Conservation (phyloP, 1,140 invertebrate genomes). For the Drosophila mojavensis region DNA sequence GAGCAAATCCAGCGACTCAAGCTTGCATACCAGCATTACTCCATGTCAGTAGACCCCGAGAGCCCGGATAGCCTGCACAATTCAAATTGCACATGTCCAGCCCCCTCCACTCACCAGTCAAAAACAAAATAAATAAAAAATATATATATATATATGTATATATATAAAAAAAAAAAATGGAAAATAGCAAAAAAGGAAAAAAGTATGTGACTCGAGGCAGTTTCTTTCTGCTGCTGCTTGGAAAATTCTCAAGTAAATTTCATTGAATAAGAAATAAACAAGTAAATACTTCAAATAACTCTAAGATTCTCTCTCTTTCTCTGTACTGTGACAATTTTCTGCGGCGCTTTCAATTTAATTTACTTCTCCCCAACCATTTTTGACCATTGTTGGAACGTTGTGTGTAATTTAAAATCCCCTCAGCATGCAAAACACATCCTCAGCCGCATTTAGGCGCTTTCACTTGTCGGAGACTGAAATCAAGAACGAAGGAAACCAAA, state of each 20-base stretch:
- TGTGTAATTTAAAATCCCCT: slow-evolving; percentile 42
- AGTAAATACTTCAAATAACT: slow-evolving; percentile 75
- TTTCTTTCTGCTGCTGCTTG: slow-evolving; percentile 23
- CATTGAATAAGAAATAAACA: slow-evolving; percentile 76
- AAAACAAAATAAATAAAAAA: too few relatives aligned
- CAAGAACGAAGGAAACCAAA: slow-evolving; percentile 47
- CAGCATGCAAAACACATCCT: slow-evolving; percentile 73
- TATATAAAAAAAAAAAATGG: slow-evolving; percentile 8
- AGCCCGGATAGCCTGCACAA: slow-evolving; percentile 38
- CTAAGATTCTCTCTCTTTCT: slow-evolving; percentile 13
- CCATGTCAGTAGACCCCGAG: slow-evolving; percentile 58
- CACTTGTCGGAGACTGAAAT: slow-evolving; percentile 31
- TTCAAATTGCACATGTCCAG: slow-evolving; percentile 64
- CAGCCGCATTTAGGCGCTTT: slow-evolving; percentile 26
- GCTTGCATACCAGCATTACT: slow-evolving; percentile 72
- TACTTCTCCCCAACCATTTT: slow-evolving; percentile 16
- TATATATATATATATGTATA: too few relatives aligned
- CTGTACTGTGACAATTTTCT: slow-evolving; percentile 53
- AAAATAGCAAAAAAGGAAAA: not conserved
- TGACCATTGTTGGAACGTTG: slow-evolving; percentile 1
- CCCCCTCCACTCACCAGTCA: not conserved
- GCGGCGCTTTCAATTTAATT: slow-evolving; percentile 62
- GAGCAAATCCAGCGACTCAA: slow-evolving; percentile 45
- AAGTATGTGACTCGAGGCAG: slow-evolving; percentile 34
- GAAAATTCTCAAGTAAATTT: slow-evolving; percentile 63